A percentile compares a stretch with the other conserved stretches of the same genome.
phyloP scores from a whole-genome alignment of 2,797 vertebrate species.

The Gallirallus australis region DNA sequence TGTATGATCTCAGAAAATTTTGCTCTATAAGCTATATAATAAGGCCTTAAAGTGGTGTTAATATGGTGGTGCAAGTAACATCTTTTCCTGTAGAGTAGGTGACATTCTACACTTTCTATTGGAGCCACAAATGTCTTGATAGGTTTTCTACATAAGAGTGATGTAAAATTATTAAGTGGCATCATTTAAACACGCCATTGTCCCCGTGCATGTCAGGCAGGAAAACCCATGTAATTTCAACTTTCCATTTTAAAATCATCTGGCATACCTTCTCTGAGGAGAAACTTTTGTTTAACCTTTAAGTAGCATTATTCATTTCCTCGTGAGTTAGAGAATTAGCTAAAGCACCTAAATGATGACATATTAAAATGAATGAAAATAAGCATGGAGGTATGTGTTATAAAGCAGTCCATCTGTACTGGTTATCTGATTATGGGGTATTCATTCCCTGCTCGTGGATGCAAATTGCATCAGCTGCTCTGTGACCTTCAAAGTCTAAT shows the following conservation, averaged over 20 bases:
- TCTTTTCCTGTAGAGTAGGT: not conserved
- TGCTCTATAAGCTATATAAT: not conserved
- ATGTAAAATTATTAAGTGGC: not conserved
- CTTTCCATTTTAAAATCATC: not conserved
- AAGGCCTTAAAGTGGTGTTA: not conserved
- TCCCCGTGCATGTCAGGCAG: fast-evolving
- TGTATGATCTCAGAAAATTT: not conserved
- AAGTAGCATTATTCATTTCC: not conserved
- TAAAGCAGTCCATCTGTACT: not conserved
- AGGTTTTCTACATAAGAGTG: not conserved
- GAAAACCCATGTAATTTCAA: not conserved
- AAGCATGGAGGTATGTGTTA: not conserved
- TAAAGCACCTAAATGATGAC: not conserved
- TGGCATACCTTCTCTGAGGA: not conserved
- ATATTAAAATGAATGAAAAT: not conserved
- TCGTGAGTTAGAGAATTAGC: not conserved
- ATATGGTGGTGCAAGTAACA: not conserved
- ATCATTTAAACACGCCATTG: not conserved
- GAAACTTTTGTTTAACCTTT: not conserved
- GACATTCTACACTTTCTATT: not conserved
- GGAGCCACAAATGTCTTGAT: not conserved
- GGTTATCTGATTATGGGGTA: not conserved
- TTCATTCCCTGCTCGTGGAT: not conserved
- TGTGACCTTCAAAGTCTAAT: not conserved
- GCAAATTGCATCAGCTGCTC: not conserved